Percentiles rank a stretch among this genome's conserved stretches.
Conservation (phyloP, 1,140 invertebrate species). For the Epicauta chinensis region DNA sequence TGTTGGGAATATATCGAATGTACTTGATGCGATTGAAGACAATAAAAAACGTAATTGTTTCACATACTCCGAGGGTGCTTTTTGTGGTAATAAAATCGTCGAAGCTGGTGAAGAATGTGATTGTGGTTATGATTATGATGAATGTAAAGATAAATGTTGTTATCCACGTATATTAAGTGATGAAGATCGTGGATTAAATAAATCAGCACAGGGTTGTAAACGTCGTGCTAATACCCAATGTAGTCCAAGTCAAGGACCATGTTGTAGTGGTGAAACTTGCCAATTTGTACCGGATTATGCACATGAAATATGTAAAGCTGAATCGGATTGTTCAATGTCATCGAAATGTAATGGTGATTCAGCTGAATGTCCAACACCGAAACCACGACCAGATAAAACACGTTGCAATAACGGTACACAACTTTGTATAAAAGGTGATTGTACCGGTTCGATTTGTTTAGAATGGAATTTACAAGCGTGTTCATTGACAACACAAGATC, state of each 20-base stretch:
- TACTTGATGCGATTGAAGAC: conserved; percentile 84
- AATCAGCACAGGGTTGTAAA: conserved; percentile 70
- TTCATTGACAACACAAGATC: conserved; percentile 81
- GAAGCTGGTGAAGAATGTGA: conserved; percentile 98
- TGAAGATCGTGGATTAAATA: conserved; percentile 61
- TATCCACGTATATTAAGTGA: conserved; percentile 76
- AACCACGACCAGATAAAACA: conserved; percentile 71
- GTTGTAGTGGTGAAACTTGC: conserved; percentile 79
- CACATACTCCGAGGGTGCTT: conserved; percentile 81
- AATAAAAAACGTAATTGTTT: conserved; percentile 96
- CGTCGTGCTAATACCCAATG: conserved; percentile 74
- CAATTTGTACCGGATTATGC: conserved; percentile 62
- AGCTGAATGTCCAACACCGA: conserved; percentile 78
- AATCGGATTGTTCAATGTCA: conserved; percentile 82
- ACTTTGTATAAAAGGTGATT: conserved; percentile 91
- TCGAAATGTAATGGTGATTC: conserved; percentile 80
- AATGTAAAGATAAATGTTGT: conserved; percentile 92
- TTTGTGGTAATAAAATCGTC: conserved; percentile 99
- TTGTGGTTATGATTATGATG: conserved; percentile 91
- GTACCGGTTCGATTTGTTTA: conserved; percentile 91
- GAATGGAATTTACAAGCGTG: conserved; percentile 93
- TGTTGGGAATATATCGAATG: conserved; percentile 90
- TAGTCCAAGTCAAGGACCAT: conserved; percentile 95
- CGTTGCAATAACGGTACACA: conserved; percentile 78
- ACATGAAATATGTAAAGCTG: conserved; percentile 69